Base-by-base conservation (phyloP, 2,888 invertebrate genomes). In the Epinotia bilunana region DNA sequence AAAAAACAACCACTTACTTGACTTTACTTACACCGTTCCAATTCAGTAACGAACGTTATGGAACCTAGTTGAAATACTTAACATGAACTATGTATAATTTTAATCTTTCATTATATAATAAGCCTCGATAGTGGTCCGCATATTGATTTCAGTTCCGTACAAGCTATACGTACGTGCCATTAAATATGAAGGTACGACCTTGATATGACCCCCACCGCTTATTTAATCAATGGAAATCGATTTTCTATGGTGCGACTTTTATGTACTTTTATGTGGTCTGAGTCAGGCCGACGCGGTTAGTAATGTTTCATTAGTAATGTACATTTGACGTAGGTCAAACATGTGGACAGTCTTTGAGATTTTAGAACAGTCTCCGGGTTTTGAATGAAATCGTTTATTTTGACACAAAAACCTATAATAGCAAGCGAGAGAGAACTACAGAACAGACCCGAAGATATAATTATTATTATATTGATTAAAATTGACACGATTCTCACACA, bases 111-210 rank as follows among this genome's bases (percentile, higher is more conserved):
- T 68, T 57, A 64, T 18, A 57, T 67, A 68, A 57, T 43, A 53
- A 62, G 20, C 53, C 12, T 12, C 20, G 28, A 1, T 9, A 33
- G n/a, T 13, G 43, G 57, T 46, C 28, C 28, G 55, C 23, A 72
- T 72, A 72, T 72, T 72, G 64, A 72, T 72, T 72, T 72, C 46
- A 72, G 57, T 72, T 57, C 72, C 49, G 46, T 58, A 18, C 57
- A 33, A 64, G 6, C 58, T 58, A 13, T 20, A n/a, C n/a, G 13
- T 12, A 39, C 43, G 28, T 46, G 69, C 46, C 62, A 72, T 72
- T 28, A 72, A 64, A 58, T 72, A 65, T 65, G 58, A 60, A 65
- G 46, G 58, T 65, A 57, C 49, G 72, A 57, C 72, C 72, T 72
- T 72, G 69, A 46, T 69, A 60, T 43, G 46, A 46, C 69, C 69